Conservation (phyloP, 30 jellyfish, hydroid and myxozoan species). For the Cassiopea andromeda region DNA sequence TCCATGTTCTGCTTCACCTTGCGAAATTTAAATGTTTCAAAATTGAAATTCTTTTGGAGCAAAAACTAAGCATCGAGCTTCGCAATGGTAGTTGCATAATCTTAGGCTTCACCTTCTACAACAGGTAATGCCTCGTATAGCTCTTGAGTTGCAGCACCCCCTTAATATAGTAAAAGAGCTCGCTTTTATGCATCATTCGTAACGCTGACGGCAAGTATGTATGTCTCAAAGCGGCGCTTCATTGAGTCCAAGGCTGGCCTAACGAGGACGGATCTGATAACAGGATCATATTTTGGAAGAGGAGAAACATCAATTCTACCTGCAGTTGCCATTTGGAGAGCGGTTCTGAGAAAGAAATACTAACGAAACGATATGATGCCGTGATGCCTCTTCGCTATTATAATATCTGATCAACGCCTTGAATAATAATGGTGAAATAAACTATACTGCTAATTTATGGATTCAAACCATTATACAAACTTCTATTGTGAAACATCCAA, state of each 20-base stretch:
- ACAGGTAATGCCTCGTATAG: background rate
- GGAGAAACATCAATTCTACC: background rate
- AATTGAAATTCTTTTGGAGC: background rate
- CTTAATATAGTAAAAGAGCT: background rate
- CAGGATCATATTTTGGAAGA: background rate
- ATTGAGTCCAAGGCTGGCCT: background rate
- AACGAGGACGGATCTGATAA: background rate
- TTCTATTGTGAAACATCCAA: background rate
- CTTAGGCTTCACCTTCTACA: background rate
- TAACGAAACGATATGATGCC: background rate
- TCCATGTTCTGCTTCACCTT: background rate
- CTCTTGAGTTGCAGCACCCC: background rate
- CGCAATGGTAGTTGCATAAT: background rate
- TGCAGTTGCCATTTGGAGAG: background rate
- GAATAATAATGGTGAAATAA: background rate
- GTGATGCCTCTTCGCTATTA: background rate
- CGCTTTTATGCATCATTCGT: background rate
- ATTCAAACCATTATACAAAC: too few relatives aligned
- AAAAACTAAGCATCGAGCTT: background rate
- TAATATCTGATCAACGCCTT: background rate
- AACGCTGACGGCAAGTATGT: background rate
- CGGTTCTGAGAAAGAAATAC: background rate
- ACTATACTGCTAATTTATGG: background rate
- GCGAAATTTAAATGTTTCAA: background rate
- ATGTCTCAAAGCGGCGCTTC: background rate